Evolutionary conservation across 2,113 vertebrate species (phyloP), one percentile per base, ranked within the genome.

Genomic region (Scomber scombrus): DNA sequence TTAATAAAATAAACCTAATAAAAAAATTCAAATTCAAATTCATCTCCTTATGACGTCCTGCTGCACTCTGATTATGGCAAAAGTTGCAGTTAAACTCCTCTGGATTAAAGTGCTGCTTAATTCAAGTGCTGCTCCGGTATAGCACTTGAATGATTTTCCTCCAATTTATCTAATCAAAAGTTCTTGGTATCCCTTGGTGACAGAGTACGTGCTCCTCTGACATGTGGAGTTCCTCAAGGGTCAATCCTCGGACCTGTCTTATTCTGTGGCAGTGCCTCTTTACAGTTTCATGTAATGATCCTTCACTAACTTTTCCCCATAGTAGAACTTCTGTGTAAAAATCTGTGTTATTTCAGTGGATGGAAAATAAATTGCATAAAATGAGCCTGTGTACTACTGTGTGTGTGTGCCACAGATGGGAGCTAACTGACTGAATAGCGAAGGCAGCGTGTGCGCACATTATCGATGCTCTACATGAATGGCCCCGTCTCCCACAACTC

Each of bases 391-490:
- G 52, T 2, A 43, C 12, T 3, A 34, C 34, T 47, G 45, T 0
- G 40, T 12, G 50, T 43, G n/a, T 47, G 43, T 50, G 34, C 9
- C 46, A 60, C 34, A 69, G 14, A 51, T 69, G 21, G 52, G 14
- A 7, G 49, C 2, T 45, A 51, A 73, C 46, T 65, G 31, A 71
- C 23, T 34, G 21, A 61, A 55, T 31, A 51, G 21, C 16, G 66
- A 61, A 43, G n/a, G 2, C 14, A 40, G 21, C n/a, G 10, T 11
- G 9, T 21, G 19, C 29, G 26, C 47, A 11, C 57, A 47, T 69
- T 47, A 70, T 46, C 47, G 56, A 84, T 74, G 63, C 50, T 51
- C 26, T 40, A 55, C n/a, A 45, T 64, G 54, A 75, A 78, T 21
- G 9, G 40, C 31, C 63, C 56, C 29, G 57, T 71, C 56, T 55